Conservation (phyloP, 2,888 invertebrate genomes). For the Andrena chrysosceles region DNA sequence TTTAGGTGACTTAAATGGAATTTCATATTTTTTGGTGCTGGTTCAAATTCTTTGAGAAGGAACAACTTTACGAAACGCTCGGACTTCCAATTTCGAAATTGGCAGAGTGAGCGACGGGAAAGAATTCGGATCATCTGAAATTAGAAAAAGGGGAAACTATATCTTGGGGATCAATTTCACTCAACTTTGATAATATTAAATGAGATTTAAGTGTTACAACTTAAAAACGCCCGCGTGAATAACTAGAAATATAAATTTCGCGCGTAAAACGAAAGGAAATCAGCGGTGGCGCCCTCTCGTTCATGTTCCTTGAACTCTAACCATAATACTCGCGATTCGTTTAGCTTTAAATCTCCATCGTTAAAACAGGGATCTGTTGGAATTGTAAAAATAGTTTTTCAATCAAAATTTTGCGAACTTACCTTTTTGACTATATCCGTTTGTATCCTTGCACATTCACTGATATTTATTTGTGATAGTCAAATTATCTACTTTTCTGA, state of each 20-base stretch:
- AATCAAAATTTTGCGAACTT: constrained; percentile 7
- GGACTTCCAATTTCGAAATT: no score
- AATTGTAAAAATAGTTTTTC: neutral
- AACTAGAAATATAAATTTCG: neutral
- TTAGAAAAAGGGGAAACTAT: no score
- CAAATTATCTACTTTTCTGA: neutral
- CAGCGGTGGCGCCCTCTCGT: constrained; percentile 42
- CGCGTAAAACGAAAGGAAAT: constrained; percentile 8
- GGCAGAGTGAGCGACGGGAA: no score
- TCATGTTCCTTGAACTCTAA: neutral
- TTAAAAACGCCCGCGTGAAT: no score
- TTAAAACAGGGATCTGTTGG: neutral
- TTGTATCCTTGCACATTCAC: neutral
- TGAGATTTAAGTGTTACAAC: neutral
- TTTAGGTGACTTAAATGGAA: no score
- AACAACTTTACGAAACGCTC: no score
- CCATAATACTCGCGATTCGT: neutral
- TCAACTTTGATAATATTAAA: neutral
- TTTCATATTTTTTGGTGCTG: no score
- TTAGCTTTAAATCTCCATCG: neutral
- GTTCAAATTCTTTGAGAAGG: no score
- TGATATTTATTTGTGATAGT: neutral
- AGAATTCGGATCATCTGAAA: no score
- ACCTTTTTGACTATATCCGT: neutral
- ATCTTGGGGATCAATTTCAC: no score